Percentiles rank a stretch among this genome's conserved stretches.
Conservation (phyloP, 1,140 invertebrate genomes). For the Achroia grisella region DNA sequence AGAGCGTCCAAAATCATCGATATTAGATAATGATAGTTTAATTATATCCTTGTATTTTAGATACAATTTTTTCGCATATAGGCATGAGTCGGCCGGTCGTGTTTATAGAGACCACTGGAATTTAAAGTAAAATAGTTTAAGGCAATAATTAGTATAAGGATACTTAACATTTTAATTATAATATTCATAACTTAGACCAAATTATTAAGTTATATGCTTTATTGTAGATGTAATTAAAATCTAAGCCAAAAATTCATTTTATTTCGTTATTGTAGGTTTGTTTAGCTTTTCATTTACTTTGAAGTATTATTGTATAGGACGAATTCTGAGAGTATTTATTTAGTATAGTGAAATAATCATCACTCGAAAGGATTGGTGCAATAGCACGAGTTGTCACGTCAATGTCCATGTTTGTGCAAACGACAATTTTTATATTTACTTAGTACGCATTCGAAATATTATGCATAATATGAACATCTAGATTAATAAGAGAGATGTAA, state of each 20-base stretch:
- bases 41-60: background rate
- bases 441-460: conserved; percentile 42
- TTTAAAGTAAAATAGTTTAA: conserved; percentile 54
- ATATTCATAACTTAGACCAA: conserved; percentile 72
- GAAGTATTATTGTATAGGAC: conserved; percentile 65
- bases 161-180: conserved; percentile 64
- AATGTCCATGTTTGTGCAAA: conserved; percentile 18
- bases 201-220: conserved; percentile 70
- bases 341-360: conserved; percentile 28
- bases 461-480: conserved; percentile 66
- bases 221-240: conserved; percentile 68
- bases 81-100: conserved; percentile 35
- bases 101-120: conserved; percentile 42
- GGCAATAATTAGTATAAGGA: conserved; percentile 67
- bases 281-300: conserved; percentile 51
- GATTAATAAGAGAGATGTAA: conserved; percentile 52
- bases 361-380: conserved; percentile 17
- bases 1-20: too few relatives aligned
- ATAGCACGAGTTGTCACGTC: conserved; percentile 19
- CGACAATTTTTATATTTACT: conserved; percentile 22
- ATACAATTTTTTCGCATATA: background rate
- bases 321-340: conserved; percentile 60
- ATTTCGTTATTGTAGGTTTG: conserved; percentile 57
- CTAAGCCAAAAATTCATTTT: conserved; percentile 72
- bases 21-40: conserved; percentile 3